Conservation (phyloP, 2,797 vertebrate species). For the Nothura maculosa region DNA sequence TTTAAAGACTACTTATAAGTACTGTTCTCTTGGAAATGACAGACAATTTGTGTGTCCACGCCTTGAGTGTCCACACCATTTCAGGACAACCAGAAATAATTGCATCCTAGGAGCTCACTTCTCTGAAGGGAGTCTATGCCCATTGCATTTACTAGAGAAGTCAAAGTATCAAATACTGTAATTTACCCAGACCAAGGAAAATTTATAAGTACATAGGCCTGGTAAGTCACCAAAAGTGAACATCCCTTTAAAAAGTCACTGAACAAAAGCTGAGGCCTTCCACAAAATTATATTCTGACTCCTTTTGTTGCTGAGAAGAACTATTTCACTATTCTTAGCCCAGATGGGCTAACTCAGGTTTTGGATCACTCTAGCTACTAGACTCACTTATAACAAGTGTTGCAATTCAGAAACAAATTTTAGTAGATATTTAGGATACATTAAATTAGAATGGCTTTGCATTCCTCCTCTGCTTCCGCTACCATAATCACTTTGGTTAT, state of each 20-base stretch:
- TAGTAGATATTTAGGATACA: not conserved
- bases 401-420: not conserved
- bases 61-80: rapidly evolving
- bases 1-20: not conserved
- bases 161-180: not conserved
- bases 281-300: not conserved
- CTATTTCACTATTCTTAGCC: not conserved
- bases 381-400: not conserved
- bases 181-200: not conserved
- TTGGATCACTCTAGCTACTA: not conserved
- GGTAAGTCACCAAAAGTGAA: not conserved
- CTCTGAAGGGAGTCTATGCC: not conserved
- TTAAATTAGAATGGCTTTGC: not conserved
- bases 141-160: not conserved
- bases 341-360: not conserved
- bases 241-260: not conserved
- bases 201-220: not conserved
- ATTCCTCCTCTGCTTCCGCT: not conserved
- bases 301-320: not conserved
- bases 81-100: not conserved
- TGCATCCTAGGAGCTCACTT: not conserved
- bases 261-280: not conserved
- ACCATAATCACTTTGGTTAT: not conserved
- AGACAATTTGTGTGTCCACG: not conserved
- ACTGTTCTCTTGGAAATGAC: not conserved